Conservation (phyloP, 2,888 invertebrate species). For the Metalampra italica region DNA sequence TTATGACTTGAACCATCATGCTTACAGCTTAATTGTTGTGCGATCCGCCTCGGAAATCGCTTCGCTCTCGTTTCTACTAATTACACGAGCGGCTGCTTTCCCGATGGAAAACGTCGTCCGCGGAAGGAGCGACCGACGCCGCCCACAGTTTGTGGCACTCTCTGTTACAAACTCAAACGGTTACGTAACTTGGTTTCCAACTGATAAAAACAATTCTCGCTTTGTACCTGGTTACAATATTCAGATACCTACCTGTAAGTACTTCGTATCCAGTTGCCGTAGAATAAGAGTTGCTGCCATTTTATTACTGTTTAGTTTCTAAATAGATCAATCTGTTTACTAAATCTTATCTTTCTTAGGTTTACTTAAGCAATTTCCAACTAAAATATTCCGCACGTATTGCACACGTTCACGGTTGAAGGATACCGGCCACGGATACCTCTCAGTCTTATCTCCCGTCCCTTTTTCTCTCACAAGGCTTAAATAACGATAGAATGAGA, state of each 20-base stretch:
- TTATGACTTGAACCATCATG: slow-evolving; percentile 8
- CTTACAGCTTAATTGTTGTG: slow-evolving; percentile 53
- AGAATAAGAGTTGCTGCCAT: too few relatives aligned
- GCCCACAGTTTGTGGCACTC: slow-evolving; percentile 6
- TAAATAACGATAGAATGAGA: slow-evolving; percentile 18
- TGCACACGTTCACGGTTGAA: slow-evolving; percentile 24
- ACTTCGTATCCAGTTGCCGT: too few relatives aligned
- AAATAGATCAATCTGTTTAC: too few relatives aligned
- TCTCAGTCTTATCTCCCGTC: slow-evolving; percentile 15
- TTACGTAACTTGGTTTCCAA: too few relatives aligned
- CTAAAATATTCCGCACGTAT: slow-evolving; percentile 4
- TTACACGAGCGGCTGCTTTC: slow-evolving; percentile 65
- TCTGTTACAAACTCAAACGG: too few relatives aligned
- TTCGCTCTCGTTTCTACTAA: slow-evolving; percentile 75
- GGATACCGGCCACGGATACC: slow-evolving; percentile 20
- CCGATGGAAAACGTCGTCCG: slow-evolving; percentile 52
- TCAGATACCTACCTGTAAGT: too few relatives aligned
- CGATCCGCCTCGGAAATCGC: slow-evolving; percentile 70
- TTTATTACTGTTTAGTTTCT: too few relatives aligned
- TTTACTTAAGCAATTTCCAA: not conserved
- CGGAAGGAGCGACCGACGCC: slow-evolving; percentile 35
- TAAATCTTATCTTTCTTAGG: not conserved
- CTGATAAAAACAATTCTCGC: too few relatives aligned
- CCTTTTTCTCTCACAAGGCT: slow-evolving; percentile 14
- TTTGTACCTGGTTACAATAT: too few relatives aligned